Evolutionary conservation across 2,113 vertebrate species (phyloP), one percentile per base, ranked within the genome.

Genomic region (Pelobates fuscus): DNA sequence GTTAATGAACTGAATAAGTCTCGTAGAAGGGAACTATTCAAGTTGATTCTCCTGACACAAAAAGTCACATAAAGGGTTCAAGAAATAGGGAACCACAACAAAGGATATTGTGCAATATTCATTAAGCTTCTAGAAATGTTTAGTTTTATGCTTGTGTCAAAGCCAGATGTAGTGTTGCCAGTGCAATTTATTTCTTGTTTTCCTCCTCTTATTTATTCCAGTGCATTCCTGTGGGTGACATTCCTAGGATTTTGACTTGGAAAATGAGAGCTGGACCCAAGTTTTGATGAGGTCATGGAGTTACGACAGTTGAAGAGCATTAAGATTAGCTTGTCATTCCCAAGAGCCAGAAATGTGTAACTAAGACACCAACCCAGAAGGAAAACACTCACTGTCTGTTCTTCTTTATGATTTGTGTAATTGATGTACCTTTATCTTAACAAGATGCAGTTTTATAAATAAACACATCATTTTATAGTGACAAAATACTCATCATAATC

Each of bases 171-270:
- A 2, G 12, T 18, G 6, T 11, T 29, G 58, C 24, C 58, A 61
- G 26, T 61, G 29, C 29, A 27, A 14, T 3, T 61, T 61, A 20
- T 63, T 37, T 63, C 12, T 21, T 18, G 2, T 20, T 63, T 63
- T 37, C 6, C 8, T 20, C 27, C 17, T 62, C 27, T 20, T 17
- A 63, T 37, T 20, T 17, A 63, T 21, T 29, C 30, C 12, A 18
- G 18, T 30, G 27, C 58, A 61, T 61, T 61, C 18, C 18, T 61
- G 58, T 61, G 58, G 55, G 58, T 61, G 27, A 61, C 26, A 63
- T 37, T 32, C 10, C 29, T 32, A 63, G 17, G 60, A 11, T 21
- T 63, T 10, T 32, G 17, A 37, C 18, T 63, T 21, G 30, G 5
- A 63, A 37, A 29, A n/a, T 37, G 29, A 63, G 27, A 63, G 30